Evolutionary conservation across 2,888 invertebrate species (phyloP).

Genomic region (Azorinus chamasolen): DNA sequence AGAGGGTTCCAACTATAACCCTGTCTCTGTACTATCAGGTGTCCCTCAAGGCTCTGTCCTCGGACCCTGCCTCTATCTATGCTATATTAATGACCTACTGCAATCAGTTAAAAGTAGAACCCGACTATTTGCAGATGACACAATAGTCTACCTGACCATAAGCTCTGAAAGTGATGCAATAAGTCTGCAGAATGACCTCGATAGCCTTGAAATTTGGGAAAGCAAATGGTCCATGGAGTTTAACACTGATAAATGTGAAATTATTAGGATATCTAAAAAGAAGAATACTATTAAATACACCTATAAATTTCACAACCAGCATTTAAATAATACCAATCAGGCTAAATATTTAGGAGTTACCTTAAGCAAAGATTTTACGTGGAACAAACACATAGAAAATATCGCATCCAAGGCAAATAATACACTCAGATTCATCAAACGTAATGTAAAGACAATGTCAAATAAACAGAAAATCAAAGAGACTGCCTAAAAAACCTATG

Average conservation of each 20-base stretch:
- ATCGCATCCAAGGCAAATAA: slow-evolving; percentile 17
- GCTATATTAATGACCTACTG: slow-evolving; percentile 26
- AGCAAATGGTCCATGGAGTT: slow-evolving; percentile 87
- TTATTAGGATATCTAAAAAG: slow-evolving; percentile 13
- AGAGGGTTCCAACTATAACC: slow-evolving; percentile 6
- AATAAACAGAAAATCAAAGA: no score
- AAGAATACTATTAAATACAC: slow-evolving; percentile 8
- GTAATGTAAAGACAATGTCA: no score
- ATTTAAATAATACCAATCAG: no score
- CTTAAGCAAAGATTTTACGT: background rate
- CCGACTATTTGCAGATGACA: slow-evolving; percentile 13
- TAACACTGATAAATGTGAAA: slow-evolving; percentile 27
- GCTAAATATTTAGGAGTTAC: no score
- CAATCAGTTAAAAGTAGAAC: background rate
- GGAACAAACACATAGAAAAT: slow-evolving; percentile 16
- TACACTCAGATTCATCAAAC: slow-evolving; percentile 11
- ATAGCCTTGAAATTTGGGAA: slow-evolving; percentile 24
- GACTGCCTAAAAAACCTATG: slow-evolving; percentile 26
- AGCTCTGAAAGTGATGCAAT: background rate
- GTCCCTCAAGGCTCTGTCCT: slow-evolving; percentile 44
- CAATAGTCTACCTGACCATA: slow-evolving; percentile 10
- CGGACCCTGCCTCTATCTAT: no score
- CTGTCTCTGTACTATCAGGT: slow-evolving; percentile 17
- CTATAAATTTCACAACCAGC: no score
- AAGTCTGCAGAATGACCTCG: slow-evolving; percentile 17